Evolutionary conservation across 2,888 invertebrate species (phyloP), one percentile per base, ranked within the genome.

Genomic region (Machimus atricapillus): DNA sequence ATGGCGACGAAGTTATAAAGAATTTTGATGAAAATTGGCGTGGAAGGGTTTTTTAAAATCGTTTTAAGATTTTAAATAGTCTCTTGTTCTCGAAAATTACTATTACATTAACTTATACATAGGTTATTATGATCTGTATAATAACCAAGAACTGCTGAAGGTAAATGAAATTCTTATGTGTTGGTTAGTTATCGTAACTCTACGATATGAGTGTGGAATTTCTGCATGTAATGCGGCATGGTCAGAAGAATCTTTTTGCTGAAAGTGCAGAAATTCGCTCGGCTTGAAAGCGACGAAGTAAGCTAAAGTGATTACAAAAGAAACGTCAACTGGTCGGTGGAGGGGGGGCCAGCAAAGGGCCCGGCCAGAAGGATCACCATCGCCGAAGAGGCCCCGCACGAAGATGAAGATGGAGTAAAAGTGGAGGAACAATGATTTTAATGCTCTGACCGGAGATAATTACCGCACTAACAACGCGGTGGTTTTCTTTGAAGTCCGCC

Each of bases 401-500:
- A 86, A 56, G 77, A 86, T 56, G 76, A 85, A 76, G 77, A 76
- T 58, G 34, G 76, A 77, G 77, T 77, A 73, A 76, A 86, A 86
- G 86, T 86, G 86, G 86, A 86, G 78, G 86, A 86, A 86, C 86
- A 78, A 86, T 86, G 86, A 86, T 86, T 86, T 86, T 66, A 77
- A 86, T 78, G 79, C 79, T 77, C 79, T 86, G 86, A 86, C 86
- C 86, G 86, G 78, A 79, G 86, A 86, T 86, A 86, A 86, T 86
- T 86, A 86, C 79, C 86, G 56, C 86, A 86, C 86, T 86, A 86
- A 86, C 86, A 86, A 86, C 86, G 86, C 86, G 86, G 86, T 66
- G 86, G 86, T 86, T 86, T 86, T 66, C 40, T 86, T 86, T 86
- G 86, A 86, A 78, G 77, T 88, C 85, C 74, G 88, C 89, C 89